A percentile compares a stretch with the other conserved stretches of the same genome.
Evolutionary conservation across 2,888 invertebrate genomes (phyloP).

Genomic region (Coronaproctus castanopsis): DNA sequence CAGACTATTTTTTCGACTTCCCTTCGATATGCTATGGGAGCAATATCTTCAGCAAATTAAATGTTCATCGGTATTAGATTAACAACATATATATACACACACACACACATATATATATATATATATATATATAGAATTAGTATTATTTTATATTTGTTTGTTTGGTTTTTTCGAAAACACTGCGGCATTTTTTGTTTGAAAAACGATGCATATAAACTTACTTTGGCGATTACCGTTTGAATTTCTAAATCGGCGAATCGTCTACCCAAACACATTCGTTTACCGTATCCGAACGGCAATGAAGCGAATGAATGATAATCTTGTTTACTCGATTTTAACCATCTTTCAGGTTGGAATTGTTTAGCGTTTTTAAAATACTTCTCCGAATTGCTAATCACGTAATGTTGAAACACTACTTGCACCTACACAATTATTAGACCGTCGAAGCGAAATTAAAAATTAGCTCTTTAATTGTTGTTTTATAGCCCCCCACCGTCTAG

Average conservation of each 20-base stretch:
- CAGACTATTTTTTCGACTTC: no score
- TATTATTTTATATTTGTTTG: neutral
- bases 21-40: no score
- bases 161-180: neutral
- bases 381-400: conserved; percentile 26
- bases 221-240: conserved; percentile 59
- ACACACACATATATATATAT: neutral
- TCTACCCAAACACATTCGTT: conserved; percentile 64
- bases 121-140: neutral
- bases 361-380: conserved; percentile 22
- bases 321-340: conserved; percentile 21
- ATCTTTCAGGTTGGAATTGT: conserved; percentile 24
- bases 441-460: no score
- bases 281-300: conserved; percentile 57
- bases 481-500: no score
- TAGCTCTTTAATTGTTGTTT: no score
- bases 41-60: no score
- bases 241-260: conserved; percentile 79
- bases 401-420: conserved; percentile 52
- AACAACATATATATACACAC: no score
- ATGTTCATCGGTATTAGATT: no score
- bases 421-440: no score
- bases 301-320: conserved; percentile 48
- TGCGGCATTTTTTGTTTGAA: neutral
- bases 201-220: conserved; percentile 23